Evolutionary conservation across 2,113 vertebrate genomes (phyloP).

Genomic region (Muscicapa adusta): DNA sequence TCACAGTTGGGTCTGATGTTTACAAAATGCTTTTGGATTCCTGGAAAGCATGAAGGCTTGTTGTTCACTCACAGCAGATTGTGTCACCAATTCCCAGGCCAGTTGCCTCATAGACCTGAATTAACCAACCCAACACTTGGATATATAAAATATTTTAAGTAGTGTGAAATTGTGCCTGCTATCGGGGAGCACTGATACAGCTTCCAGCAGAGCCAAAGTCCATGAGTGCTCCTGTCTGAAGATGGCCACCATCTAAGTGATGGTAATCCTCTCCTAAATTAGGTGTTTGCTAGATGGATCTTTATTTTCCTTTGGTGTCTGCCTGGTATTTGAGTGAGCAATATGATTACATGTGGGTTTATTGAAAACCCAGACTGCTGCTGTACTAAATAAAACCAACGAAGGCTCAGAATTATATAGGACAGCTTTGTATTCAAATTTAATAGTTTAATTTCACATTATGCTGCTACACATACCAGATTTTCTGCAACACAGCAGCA

Average conservation of each 20-base stretch:
- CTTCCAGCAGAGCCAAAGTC: not conserved
- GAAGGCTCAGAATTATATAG: not conserved
- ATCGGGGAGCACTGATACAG: not conserved
- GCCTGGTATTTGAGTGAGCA: not conserved
- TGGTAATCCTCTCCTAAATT: not conserved
- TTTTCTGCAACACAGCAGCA: not conserved
- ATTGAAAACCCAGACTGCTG: not conserved
- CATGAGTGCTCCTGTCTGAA: not conserved
- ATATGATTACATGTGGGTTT: not conserved
- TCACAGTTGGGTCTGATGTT: not conserved
- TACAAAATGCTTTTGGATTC: conserved; percentile 19
- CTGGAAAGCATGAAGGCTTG: conserved; percentile 14
- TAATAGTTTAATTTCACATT: not conserved
- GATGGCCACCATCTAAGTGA: not conserved
- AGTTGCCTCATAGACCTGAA: conserved; percentile 16
- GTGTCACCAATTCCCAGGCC: conserved; percentile 14
- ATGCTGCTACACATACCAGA: not conserved
- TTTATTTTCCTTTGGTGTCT: not conserved
- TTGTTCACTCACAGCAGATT: conserved; percentile 3
- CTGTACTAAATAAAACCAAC: not conserved
- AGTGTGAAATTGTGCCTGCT: not conserved
- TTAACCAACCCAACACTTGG: not conserved
- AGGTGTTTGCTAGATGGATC: not conserved
- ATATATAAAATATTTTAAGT: conserved; percentile 8
- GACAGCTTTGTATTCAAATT: not conserved